Base-by-base conservation (phyloP, 1,140 invertebrate species). In the Apis laboriosa region DNA sequence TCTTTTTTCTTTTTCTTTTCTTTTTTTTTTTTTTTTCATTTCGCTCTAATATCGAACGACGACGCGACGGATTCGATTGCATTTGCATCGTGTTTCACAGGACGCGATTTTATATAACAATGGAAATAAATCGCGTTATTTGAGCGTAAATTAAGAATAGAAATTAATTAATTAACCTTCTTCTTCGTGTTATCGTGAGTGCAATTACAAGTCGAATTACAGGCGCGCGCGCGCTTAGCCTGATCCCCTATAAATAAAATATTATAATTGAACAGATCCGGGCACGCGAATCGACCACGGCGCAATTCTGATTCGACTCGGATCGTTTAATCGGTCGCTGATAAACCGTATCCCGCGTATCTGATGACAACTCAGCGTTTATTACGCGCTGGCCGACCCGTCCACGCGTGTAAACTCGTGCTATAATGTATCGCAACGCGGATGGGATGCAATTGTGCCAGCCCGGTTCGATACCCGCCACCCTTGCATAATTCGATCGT, bases 181-280 rank as follows among this genome's bases (percentile, higher is more conserved):
- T 55, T 75, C 53, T 43, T 43, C 34, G 34, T 43, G 73, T 77
- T 76, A 58, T 75, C 71, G n/a, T 43, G 49, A 19, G 64, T 15
- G 51, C 74, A 82, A 82, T 82, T 82, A 82, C 34, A 34, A 2
- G 64, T 21, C 24, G 67, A 82, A 77, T 77, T 82, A 68, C 80
- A 56, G 11, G 49, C 60, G 71, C n/a, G 64, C 49, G 17, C 43
- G 24, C 24, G 17, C 43, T 43, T 66, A 60, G 24, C 43, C 56
- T 60, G 64, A 43, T 77, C 55, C 9, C 43, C 24, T 68, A 53
- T 81, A 34, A 34, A 68, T 82, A 77, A 82, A 82, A 82, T 77
- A 70, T 82, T 68, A 51, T n/a, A 60, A 77, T 55, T 24, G 61
- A 58, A 74, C 58, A 11, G 60, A n/a, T 15, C 63, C 5, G 8